phyloP scores from a whole-genome alignment of 2,888 invertebrate genomes.

The Caenorhabditis doughertyi region DNA sequence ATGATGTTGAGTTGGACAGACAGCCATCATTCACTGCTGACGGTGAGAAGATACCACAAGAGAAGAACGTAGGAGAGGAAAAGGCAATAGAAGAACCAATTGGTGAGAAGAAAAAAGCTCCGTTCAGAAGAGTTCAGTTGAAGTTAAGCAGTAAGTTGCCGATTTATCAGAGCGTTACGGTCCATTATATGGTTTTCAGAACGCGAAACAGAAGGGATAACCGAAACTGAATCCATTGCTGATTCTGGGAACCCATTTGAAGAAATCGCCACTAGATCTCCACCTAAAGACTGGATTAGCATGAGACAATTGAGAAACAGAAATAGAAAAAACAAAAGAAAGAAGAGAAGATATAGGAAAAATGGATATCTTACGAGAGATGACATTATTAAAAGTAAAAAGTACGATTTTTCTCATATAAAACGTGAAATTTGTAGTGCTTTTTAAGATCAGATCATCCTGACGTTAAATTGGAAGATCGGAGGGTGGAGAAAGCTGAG shows the following conservation, averaged over 20 bases:
- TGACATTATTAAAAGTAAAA: constrained; percentile 60
- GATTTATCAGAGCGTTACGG: not conserved
- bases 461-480: constrained; percentile 14
- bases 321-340: constrained; percentile 48
- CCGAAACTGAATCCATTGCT: constrained; percentile 3
- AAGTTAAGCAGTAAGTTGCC: constrained; percentile 47
- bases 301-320: constrained; percentile 59
- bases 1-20: constrained; percentile 62
- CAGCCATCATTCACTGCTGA: constrained; percentile 42
- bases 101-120: constrained; percentile 10
- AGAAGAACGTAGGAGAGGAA: not conserved
- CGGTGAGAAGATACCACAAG: constrained; percentile 32
- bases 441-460: constrained; percentile 6
- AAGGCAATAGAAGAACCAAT: not conserved
- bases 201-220: constrained; percentile 1
- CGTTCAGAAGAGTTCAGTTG: constrained; percentile 54
- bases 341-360: constrained; percentile 51
- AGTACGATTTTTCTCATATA: constrained; percentile 25
- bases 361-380: constrained; percentile 62
- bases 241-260: constrained; percentile 72
- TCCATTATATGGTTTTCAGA: constrained; percentile 14
- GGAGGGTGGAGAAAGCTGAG: constrained; percentile 49
- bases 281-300: constrained; percentile 55
- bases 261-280: constrained; percentile 72
- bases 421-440: not conserved